Conservation (phyloP, 2,113 vertebrate species). For the Pungitius pungitius region DNA sequence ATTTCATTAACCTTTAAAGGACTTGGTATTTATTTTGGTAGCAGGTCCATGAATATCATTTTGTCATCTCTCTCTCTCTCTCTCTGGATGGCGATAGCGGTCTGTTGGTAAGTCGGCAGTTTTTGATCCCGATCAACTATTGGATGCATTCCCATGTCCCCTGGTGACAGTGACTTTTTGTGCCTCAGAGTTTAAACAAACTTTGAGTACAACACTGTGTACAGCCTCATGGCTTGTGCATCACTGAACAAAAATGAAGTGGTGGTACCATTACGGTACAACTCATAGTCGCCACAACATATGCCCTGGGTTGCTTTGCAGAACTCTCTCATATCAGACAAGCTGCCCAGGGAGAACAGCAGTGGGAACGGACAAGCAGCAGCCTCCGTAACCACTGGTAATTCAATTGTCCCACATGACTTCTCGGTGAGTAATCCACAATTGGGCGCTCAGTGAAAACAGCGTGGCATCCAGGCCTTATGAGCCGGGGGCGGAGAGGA, state of each 20-base stretch:
- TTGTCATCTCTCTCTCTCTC: slow-evolving; percentile 16
- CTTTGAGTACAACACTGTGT: no score
- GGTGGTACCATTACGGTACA: slow-evolving; percentile 21
- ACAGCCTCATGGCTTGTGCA: neutral
- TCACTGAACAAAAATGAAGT: slow-evolving; percentile 24
- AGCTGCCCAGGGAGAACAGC: slow-evolving; percentile 25
- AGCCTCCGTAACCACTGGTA: slow-evolving; percentile 68
- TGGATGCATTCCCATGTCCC: neutral
- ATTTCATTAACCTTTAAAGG: slow-evolving; percentile 81
- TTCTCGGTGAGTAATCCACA: slow-evolving; percentile 73
- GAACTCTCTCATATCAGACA: slow-evolving; percentile 9
- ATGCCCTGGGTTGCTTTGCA: neutral
- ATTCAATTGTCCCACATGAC: slow-evolving; percentile 76
- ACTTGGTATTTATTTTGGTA: slow-evolving; percentile 77
- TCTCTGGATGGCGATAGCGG: neutral
- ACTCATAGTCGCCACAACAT: slow-evolving; percentile 22
- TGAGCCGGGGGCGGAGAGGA: slow-evolving; percentile 36
- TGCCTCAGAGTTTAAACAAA: neutral
- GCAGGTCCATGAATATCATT: slow-evolving; percentile 70
- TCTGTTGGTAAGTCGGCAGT: neutral
- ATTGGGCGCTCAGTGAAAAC: slow-evolving; percentile 67
- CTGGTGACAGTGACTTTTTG: neutral
- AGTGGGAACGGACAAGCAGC: slow-evolving; percentile 9
- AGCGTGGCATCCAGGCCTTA: slow-evolving; percentile 60
- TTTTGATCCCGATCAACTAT: neutral